Evolutionary conservation across 2,797 vertebrate genomes (phyloP).

Genomic region (Pantherophis vulpinus): DNA sequence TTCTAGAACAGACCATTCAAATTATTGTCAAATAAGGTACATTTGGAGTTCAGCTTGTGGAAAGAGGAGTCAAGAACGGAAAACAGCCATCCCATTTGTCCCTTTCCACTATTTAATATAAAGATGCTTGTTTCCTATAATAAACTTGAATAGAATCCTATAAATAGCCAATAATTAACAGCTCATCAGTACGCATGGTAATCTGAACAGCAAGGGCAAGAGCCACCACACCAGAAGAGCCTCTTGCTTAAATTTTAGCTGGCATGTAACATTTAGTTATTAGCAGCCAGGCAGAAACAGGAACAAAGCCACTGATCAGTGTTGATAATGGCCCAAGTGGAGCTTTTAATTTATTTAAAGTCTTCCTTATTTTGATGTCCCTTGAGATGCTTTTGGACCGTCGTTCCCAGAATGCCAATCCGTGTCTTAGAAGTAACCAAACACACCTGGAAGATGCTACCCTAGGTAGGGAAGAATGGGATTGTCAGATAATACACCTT

Average conservation of each 20-base stretch:
- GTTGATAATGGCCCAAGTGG: background rate
- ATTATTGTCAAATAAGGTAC: background rate
- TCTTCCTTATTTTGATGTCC: background rate
- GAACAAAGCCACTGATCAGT: background rate
- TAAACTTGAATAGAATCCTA: background rate
- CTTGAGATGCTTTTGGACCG: background rate
- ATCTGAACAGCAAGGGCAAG: fast-evolving
- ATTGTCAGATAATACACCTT: background rate
- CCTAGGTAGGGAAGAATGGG: background rate
- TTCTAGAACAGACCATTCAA: background rate
- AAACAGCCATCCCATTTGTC: background rate
- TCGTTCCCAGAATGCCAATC: background rate
- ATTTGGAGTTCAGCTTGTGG: background rate
- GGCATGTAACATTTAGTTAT: background rate
- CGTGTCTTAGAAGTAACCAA: background rate
- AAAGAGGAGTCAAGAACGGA: background rate
- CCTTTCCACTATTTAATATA: background rate
- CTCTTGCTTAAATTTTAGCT: background rate
- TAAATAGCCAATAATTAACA: constrained; percentile 19
- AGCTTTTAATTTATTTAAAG: background rate
- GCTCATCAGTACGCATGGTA: background rate
- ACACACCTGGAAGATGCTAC: background rate
- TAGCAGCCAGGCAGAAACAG: background rate
- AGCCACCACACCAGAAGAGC: fast-evolving
- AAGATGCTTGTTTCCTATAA: background rate